phyloP scores from a whole-genome alignment of 2,888 invertebrate genomes.

The Onthophagus sagittarius region DNA sequence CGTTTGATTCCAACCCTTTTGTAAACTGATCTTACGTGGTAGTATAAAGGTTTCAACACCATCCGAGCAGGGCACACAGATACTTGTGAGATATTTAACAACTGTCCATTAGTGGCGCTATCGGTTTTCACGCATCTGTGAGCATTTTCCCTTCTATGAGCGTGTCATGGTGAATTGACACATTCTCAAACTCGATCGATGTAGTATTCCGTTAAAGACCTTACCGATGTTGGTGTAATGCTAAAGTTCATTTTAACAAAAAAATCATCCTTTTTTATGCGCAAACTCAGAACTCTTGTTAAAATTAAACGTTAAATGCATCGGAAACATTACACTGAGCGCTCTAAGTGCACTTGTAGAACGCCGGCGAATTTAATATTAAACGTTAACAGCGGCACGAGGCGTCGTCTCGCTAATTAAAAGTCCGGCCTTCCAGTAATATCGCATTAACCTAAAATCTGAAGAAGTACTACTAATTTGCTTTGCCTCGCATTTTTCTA shows the following conservation, averaged over 20 bases:
- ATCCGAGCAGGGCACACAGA: conserved; percentile 15
- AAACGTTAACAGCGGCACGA: background rate
- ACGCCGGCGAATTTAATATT: background rate
- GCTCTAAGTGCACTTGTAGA: background rate
- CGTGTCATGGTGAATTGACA: conserved; percentile 5
- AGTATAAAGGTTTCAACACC: conserved; percentile 8
- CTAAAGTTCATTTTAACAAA: no score
- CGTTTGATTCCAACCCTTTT: conserved; percentile 6
- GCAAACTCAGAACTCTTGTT: background rate
- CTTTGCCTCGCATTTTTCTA: background rate
- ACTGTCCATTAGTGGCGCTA: conserved; percentile 28
- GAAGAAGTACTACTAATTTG: conserved; percentile 2
- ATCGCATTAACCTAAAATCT: conserved; percentile 10
- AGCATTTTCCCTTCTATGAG: conserved; percentile 8
- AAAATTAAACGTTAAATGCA: background rate
- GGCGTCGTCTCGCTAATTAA: background rate
- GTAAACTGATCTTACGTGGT: background rate
- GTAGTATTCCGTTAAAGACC: no score
- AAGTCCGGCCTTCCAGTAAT: background rate
- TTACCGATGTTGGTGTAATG: no score
- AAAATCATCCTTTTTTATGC: no score
- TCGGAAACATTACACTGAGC: background rate
- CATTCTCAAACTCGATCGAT: background rate
- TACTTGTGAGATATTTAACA: conserved; percentile 27
- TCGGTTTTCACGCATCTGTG: conserved; percentile 17